These are phyloP conservation scores for Ovis canadensis DNA, from an alignment of 2,113 vertebrate species.

Conservation along the genomic window DNA sequence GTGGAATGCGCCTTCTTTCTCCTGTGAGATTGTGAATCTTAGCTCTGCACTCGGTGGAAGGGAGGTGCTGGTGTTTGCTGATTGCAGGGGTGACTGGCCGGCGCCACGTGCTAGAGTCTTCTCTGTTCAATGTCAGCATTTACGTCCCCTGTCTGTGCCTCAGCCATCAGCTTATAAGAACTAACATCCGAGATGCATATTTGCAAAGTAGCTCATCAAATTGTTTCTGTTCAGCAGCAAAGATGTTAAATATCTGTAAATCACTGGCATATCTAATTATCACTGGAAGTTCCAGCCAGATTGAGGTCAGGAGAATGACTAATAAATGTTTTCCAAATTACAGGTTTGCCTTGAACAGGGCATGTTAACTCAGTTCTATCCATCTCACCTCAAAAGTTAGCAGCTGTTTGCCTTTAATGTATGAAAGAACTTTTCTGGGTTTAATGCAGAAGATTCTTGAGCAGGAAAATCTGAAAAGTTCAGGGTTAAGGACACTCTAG, in stretches of 20 bases:
- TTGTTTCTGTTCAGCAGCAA: neutral
- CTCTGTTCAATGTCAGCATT: neutral
- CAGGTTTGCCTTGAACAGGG: neutral
- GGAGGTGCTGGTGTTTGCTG: neutral
- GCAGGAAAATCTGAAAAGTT: neutral
- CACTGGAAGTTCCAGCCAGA: neutral
- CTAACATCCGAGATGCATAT: neutral
- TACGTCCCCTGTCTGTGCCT: neutral
- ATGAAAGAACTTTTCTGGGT: neutral
- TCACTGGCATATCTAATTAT: neutral
- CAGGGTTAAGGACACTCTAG: neutral
- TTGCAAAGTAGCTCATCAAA: neutral
- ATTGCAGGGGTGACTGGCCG: neutral
- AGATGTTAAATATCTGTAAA: neutral
- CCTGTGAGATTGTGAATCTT: neutral
- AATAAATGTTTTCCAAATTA: neutral
- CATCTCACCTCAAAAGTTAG: neutral
- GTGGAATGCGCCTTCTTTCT: neutral
- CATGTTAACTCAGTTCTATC: neutral
- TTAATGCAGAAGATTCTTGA: neutral
- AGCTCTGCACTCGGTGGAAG: neutral
- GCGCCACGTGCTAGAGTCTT: neutral
- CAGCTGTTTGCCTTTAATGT: neutral
- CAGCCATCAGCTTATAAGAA: neutral
- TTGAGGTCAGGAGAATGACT: conserved; percentile 6